Base-by-base conservation (phyloP, 2,797 vertebrate genomes). In the Novumbra hubbsi region DNA sequence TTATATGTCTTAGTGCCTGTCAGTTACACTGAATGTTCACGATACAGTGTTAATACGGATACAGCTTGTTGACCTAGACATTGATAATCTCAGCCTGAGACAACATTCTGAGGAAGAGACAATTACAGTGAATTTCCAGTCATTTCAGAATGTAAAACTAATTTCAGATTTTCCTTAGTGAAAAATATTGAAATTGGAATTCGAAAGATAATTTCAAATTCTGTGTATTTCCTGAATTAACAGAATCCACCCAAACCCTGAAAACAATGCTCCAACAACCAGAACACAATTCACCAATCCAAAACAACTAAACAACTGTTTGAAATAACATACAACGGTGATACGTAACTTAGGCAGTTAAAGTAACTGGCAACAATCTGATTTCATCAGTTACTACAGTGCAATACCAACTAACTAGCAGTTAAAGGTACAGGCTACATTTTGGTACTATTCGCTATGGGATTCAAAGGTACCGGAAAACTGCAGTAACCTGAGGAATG, bases 1-100 rank as follows among this genome's bases (percentile, higher is more conserved):
- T 76, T 72, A 81, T n/a, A 78, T 77, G 83, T 86, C 83, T 79
- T 49, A 81, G 86, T 85, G 87, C 86, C 87, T 87, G 82, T 70
- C 77, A 75, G 52, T 48, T 76, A 74, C 28, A 0, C 79, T 77
- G 77, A 67, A 71, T 78, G 72, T 60, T 60, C 71, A 73, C 49
- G 0, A 32, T 68, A 5, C 14, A 5, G 62, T 21, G 19, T 57
- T 57, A 57, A 11, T 45, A 65, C 15, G 30, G 62, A 16, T 30
- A 1, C 5, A 6, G 14, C 4, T 11, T 17, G 15, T 65, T 57
- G 19, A 24, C 15, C 12, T 30, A 15, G 24, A 27, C 60, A 28
- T 24, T 66, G 64, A 9, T 38, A 30, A 30, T 30, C 32, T 67
- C 19, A 41, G 8, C n/a, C 32, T 21, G 65, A 67, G 21, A 14